These are phyloP conservation scores for Eptatretus atami DNA, from an alignment of 2,797 vertebrate species.

Conservation along the genomic window DNA sequence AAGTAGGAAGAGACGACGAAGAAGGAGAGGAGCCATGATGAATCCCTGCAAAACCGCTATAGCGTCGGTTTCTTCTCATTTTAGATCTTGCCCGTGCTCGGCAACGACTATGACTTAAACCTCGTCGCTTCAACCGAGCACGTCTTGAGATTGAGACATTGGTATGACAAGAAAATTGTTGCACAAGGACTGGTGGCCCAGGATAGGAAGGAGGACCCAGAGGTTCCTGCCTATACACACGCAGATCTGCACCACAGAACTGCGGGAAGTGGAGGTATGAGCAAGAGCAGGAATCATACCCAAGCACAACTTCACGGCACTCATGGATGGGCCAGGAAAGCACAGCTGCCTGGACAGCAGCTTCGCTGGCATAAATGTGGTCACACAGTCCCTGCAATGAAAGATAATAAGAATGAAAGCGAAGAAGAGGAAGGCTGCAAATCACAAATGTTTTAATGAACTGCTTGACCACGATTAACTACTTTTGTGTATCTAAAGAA, in stretches of 20 bases:
- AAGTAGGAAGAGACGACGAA: too few relatives aligned
- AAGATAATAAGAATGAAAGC: neutral
- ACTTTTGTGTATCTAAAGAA: too few relatives aligned
- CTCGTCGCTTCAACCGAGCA: too few relatives aligned
- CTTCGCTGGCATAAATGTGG: conserved; percentile 77
- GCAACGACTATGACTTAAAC: too few relatives aligned
- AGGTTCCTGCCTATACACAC: conserved; percentile 55
- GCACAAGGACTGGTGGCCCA: neutral
- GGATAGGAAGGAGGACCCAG: neutral
- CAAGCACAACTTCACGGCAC: conserved; percentile 84
- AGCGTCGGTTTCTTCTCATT: too few relatives aligned
- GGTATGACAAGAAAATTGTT: neutral
- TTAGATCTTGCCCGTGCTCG: too few relatives aligned
- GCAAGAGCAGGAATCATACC: conserved; percentile 70
- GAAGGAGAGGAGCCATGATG: too few relatives aligned
- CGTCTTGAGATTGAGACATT: too few relatives aligned
- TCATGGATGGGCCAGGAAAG: conserved; percentile 83
- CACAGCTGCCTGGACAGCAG: conserved; percentile 60
- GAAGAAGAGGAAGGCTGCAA: neutral
- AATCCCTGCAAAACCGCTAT: too few relatives aligned
- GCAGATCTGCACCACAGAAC: conserved; percentile 78
- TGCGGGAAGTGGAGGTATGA: conserved; percentile 91
- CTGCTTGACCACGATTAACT: too few relatives aligned
- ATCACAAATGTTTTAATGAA: too few relatives aligned
- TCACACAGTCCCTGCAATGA: conserved; percentile 40